Conservation (phyloP, 2,797 vertebrate genomes). For the Balearica regulorum region DNA sequence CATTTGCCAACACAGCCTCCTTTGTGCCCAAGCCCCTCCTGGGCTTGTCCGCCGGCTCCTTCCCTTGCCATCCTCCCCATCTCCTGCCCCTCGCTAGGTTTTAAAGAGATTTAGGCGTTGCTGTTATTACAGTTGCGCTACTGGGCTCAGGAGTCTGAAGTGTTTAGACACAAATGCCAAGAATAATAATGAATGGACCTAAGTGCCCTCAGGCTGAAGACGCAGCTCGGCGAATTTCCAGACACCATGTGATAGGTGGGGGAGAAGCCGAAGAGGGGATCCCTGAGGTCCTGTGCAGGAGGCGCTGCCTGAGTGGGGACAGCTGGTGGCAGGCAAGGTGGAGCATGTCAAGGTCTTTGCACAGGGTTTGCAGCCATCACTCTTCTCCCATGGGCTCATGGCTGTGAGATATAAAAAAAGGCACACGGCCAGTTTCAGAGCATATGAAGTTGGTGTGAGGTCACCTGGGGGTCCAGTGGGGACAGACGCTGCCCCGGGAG, state of each 20-base stretch:
- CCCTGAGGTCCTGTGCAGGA: not conserved
- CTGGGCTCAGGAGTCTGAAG: not conserved
- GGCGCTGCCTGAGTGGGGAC: not conserved
- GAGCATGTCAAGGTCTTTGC: rapidly evolving
- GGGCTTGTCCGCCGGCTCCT: not conserved
- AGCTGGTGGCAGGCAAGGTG: not conserved
- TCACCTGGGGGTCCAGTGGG: not conserved
- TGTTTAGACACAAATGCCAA: not conserved
- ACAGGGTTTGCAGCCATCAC: not conserved
- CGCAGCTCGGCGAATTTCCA: not conserved
- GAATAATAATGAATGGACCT: not conserved
- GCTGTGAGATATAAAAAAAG: not conserved
- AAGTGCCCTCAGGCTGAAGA: not conserved
- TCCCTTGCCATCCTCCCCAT: rapidly evolving
- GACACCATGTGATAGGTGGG: not conserved
- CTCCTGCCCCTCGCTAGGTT: not conserved
- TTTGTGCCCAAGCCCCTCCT: rapidly evolving
- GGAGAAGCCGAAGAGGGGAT: not conserved
- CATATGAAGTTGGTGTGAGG: not conserved
- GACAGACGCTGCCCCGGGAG: not conserved
- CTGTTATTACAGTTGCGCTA: not conserved
- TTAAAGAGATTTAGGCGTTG: not conserved
- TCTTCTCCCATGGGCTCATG: not conserved
- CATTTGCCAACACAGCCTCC: not conserved
- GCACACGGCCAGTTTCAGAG: not conserved